Evolutionary conservation across 2,797 vertebrate species (phyloP).

Genomic region (Diceros bicornis): DNA sequence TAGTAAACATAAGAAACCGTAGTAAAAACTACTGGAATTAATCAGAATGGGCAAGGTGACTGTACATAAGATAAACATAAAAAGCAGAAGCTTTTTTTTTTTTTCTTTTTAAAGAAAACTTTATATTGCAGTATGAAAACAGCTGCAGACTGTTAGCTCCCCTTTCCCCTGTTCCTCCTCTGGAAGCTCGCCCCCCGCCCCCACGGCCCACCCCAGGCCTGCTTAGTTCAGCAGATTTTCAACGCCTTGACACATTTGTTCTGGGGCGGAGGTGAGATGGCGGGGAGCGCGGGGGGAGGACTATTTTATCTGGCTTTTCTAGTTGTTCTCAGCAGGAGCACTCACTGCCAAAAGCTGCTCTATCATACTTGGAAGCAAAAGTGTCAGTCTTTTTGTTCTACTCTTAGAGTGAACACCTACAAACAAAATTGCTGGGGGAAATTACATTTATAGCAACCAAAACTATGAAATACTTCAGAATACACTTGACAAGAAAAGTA

Average conservation of each 20-base stretch:
- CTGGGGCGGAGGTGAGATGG: background rate
- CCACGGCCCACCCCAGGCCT: background rate
- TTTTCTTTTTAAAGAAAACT: background rate
- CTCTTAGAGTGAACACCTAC: background rate
- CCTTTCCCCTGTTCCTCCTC: background rate
- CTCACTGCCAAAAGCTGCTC: background rate
- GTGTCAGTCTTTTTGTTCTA: background rate
- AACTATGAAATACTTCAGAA: background rate
- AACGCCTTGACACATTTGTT: background rate
- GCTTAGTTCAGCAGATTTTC: background rate
- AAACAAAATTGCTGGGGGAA: background rate
- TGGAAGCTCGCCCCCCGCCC: background rate
- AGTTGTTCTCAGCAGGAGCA: background rate
- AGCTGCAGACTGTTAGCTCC: background rate
- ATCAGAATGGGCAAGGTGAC: background rate
- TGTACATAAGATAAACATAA: background rate
- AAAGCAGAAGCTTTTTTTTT: background rate
- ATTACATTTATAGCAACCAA: background rate
- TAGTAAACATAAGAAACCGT: background rate
- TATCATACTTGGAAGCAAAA: background rate
- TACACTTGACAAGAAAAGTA: background rate
- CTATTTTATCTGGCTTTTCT: background rate
- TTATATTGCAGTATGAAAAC: background rate
- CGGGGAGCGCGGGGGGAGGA: background rate
- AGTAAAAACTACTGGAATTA: background rate